Base-by-base conservation (phyloP, 2,888 invertebrate species). In the Mesorhabditis spiculigera region DNA sequence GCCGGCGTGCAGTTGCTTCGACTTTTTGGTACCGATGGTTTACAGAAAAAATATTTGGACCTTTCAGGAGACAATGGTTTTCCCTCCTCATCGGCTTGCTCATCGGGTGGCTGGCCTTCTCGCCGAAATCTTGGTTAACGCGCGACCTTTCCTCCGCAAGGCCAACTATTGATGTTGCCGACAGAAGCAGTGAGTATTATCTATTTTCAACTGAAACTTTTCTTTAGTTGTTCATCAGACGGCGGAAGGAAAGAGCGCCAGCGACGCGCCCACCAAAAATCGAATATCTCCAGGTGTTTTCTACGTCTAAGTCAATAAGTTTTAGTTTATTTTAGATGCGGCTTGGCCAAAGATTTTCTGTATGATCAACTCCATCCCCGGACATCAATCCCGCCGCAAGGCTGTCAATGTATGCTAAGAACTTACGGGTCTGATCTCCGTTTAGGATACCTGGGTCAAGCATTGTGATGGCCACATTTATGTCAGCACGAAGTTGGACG, bases 381-480 rank as follows among this genome's bases (percentile, higher is more conserved):
- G 10, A 13, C 58, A 50, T 50, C 10, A 13, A 10, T 10, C 8
- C n/a, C 8, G n/a, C 8, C 8, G 8, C 58, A 50, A 50, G n/a
- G n/a, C 58, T 10, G 58, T 50, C n/a, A 50, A 50, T 50, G 58
- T 50, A 50, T 50, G 58, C 8, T n/a, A 13, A 13, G 58, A 50
- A n/a, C 8, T 50, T 50, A 10, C 8, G 58, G n/a, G 58, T 13
- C 8, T n/a, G n/a, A 50, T 50, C 58, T 50, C n/a, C 58, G 28
- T 50, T 50, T 50, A 50, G 58, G 58, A 10, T n/a, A 50, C 58
- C 8, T 50, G 58, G 58, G 58, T n/a, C n/a, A 10, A n/a, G 8
- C 58, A 50, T n/a, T 50, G 58, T 50, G 58, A 50, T 50, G 58
- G 58, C 58, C 58, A 50, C n/a, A 50, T 50, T 50, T 50, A 13